Evolutionary conservation across 2,113 vertebrate species (phyloP).

Genomic region (Ophiodon elongatus): DNA sequence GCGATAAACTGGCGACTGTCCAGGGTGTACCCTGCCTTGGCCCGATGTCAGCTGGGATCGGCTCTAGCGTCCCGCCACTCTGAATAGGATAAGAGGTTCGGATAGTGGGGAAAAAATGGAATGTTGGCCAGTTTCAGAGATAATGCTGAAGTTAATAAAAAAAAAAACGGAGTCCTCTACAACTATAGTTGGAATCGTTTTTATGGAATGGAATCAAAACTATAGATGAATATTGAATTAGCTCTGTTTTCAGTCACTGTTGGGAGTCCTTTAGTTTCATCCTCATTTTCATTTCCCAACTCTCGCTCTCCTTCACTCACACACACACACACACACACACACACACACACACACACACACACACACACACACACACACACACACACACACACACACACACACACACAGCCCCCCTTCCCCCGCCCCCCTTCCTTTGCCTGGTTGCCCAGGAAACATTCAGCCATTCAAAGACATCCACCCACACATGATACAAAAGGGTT

Average conservation of each 20-base stretch:
- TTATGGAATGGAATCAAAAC: neutral
- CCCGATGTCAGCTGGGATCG: too few species aligned
- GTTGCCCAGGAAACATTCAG: constrained; percentile 68
- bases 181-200: neutral
- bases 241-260: neutral
- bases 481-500: constrained; percentile 41
- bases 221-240: neutral
- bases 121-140: neutral
- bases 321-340: too few species aligned
- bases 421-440: constrained; percentile 26
- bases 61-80: too few species aligned
- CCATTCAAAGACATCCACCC: constrained; percentile 47
- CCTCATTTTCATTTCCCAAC: neutral
- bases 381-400: neutral
- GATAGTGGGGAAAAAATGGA: too few species aligned
- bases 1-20: too few species aligned
- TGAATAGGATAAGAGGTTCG: too few species aligned
- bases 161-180: neutral
- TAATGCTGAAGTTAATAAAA: neutral
- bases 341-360: too few species aligned
- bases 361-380: neutral
- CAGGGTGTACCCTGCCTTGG: too few species aligned
- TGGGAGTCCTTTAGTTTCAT: neutral
- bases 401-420: too few species aligned
- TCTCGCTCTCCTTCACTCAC: neutral